Percentiles rank a stretch among this genome's conserved stretches.
Evolutionary conservation across 2,888 invertebrate genomes (phyloP).

Genomic region (Meghimatium bilineatum): DNA sequence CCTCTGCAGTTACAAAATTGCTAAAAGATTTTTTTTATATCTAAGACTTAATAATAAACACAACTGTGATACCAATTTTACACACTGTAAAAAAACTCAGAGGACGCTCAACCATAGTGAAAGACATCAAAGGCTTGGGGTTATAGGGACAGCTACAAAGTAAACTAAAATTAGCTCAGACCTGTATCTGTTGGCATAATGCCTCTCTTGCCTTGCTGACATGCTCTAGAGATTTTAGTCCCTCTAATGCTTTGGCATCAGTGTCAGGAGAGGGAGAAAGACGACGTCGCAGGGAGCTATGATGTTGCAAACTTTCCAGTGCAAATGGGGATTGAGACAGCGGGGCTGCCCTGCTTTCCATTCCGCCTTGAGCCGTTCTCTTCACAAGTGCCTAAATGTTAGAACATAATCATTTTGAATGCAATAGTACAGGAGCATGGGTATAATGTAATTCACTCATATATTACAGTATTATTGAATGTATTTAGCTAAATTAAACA

Average conservation of each 20-base stretch:
- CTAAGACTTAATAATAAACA: too few species aligned
- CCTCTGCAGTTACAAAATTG: too few species aligned
- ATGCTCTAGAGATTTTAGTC: slow-evolving; percentile 69
- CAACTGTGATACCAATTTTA: too few species aligned
- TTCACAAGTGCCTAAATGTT: slow-evolving; percentile 80
- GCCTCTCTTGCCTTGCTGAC: slow-evolving; percentile 79
- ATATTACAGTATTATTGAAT: too few species aligned
- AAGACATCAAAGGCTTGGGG: not conserved
- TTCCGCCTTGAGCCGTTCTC: slow-evolving; percentile 80
- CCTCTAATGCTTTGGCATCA: slow-evolving; percentile 56
- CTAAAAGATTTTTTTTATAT: too few species aligned
- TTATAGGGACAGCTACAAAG: not conserved
- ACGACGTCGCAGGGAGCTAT: slow-evolving; percentile 82
- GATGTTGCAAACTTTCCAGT: slow-evolving; percentile 79
- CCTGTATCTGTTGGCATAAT: slow-evolving; percentile 81
- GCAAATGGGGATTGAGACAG: slow-evolving; percentile 77
- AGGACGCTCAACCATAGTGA: too few species aligned
- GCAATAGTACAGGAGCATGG: not conserved
- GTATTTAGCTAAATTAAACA: too few species aligned
- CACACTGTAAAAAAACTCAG: too few species aligned
- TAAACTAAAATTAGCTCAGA: slow-evolving; percentile 45
- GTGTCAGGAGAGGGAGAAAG: slow-evolving; percentile 79
- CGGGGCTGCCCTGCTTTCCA: slow-evolving; percentile 64
- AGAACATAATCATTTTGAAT: not conserved
- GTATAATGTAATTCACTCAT: too few species aligned